Conservation (phyloP, 2,797 vertebrate species). For the Sciurus carolinensis region DNA sequence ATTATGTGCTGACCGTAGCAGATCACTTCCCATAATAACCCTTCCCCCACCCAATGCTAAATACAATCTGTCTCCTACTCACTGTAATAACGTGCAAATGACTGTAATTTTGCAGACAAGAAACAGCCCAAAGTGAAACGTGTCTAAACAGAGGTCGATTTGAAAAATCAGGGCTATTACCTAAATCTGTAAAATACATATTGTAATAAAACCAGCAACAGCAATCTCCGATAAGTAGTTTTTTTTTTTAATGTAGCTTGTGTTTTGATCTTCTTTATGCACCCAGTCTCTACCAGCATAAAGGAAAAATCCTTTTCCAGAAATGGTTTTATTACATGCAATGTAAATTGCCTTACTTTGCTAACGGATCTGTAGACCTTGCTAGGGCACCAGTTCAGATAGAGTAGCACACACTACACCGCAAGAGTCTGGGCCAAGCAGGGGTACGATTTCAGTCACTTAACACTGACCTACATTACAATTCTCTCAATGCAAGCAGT, state of each 20-base stretch:
- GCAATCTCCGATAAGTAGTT: conserved; percentile 81
- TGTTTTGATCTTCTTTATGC: conserved; percentile 80
- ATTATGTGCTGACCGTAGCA: conserved; percentile 91
- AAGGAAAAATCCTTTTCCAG: conserved; percentile 81
- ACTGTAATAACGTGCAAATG: conserved; percentile 91
- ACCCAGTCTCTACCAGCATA: conserved; percentile 64
- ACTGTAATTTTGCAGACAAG: conserved; percentile 91
- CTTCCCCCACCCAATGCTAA: conserved; percentile 90
- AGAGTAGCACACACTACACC: not conserved
- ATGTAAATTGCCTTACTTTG: conserved; percentile 77
- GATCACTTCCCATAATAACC: conserved; percentile 90
- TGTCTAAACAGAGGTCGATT: conserved; percentile 91
- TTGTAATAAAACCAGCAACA: conserved; percentile 86
- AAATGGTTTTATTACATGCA: conserved; percentile 77
- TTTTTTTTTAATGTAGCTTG: conserved; percentile 59
- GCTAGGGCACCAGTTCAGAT: conserved; percentile 48
- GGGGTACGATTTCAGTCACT: conserved; percentile 81
- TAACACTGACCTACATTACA: conserved; percentile 79
- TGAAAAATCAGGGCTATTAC: conserved; percentile 90
- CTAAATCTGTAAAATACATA: conserved; percentile 91
- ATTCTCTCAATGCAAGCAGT: conserved; percentile 41
- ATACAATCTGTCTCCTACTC: conserved; percentile 90
- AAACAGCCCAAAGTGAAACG: conserved; percentile 90
- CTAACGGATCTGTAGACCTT: conserved; percentile 59
- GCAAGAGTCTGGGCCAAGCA: not conserved